Percentiles rank a stretch among this genome's conserved stretches.
Evolutionary conservation across 1,140 invertebrate genomes (phyloP).

Genomic region (Trichoplusia ni): DNA sequence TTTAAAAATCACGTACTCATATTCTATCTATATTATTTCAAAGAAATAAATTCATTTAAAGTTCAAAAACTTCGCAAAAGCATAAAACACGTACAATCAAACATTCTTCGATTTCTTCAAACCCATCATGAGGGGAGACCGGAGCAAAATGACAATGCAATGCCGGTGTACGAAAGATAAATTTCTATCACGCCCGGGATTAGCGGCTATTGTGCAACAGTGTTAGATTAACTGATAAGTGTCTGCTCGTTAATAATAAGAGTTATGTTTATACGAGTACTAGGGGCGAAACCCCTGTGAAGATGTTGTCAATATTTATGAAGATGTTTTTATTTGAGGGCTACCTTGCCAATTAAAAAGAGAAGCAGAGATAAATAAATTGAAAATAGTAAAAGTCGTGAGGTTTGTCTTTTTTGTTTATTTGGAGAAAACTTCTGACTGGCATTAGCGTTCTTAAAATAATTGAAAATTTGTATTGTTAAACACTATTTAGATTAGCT

Average conservation of each 20-base stretch:
- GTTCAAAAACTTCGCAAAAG: no score
- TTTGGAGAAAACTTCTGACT: no score
- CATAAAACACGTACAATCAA: no score
- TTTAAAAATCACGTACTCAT: no score
- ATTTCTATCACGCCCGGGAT: constrained; percentile 78
- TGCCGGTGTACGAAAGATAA: constrained; percentile 70
- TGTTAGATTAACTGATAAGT: constrained; percentile 81
- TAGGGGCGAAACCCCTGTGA: constrained; percentile 51
- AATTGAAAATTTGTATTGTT: no score
- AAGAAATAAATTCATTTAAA: no score
- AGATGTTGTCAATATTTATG: constrained; percentile 55
- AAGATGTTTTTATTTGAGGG: constrained; percentile 42
- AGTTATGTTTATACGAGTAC: constrained; percentile 66
- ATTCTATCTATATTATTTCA: no score
- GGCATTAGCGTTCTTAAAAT: no score
- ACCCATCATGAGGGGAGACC: constrained; percentile 38
- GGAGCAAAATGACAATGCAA: constrained; percentile 69
- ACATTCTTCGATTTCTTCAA: background rate
- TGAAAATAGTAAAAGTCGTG: background rate
- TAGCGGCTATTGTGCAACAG: constrained; percentile 73
- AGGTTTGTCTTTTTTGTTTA: no score
- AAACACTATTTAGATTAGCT: no score
- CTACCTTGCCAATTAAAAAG: constrained; percentile 16
- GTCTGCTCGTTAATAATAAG: constrained; percentile 78
- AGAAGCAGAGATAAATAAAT: background rate